Base-by-base conservation (phyloP, 2,113 vertebrate genomes). In the Prolemur simus region DNA sequence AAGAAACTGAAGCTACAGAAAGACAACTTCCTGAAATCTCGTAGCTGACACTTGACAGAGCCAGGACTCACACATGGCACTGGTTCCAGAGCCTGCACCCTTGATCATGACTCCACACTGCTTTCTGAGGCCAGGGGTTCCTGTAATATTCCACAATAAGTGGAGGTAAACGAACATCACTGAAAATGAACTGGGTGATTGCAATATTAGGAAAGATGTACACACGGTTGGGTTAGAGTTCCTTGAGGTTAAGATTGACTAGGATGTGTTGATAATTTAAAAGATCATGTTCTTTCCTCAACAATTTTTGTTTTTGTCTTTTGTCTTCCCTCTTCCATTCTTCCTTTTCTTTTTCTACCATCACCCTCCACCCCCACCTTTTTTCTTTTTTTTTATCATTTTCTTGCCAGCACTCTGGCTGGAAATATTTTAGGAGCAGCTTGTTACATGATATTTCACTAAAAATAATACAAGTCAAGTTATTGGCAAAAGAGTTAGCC, bases 401-500 rank as follows among this genome's bases (percentile, higher is more conserved):
- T 81, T 93, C 87, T 95, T 97, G 76, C 88, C 82, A 92, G 77
- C 18, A 68, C 32, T 92, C 76, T 56, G 82, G 69, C 71, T 96
- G 74, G 92, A 93, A 96, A 93, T 98, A 96, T 95, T 97, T 97
- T 96, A 95, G 74, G 85, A 96, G 91, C 94, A 97, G 96, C 90
- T 96, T 97, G 90, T 94, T 96, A 92, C 92, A 96, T 86, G 97
- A 80, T 95, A 97, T 85, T 96, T 96, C 85, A 91, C 96, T 96
- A 97, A 97, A 97, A 97, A 95, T 96, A 98, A 96, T 97, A 77
- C 60, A 73, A 98, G 94, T 96, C 87, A 95, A 91, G 86, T 81
- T 92, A 94, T 54, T 97, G 96, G 94, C 96, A 95, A 56, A 76
- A 87, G 54, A 96, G 69, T 93, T 64, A 91, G 96, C 52, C 58